Evolutionary conservation across 2,888 invertebrate species (phyloP).

Genomic region (Drosophila phalerata): DNA sequence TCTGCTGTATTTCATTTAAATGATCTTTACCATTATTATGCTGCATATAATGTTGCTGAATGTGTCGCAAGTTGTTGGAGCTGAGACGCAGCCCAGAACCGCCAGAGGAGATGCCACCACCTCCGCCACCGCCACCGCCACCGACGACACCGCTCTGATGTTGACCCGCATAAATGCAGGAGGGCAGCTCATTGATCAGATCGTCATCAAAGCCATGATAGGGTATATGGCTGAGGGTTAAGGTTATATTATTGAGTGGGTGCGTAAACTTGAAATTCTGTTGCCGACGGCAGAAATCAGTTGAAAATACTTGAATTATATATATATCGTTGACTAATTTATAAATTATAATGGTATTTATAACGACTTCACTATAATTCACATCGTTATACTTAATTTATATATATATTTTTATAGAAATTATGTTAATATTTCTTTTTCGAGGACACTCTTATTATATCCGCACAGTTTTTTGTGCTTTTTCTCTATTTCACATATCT

Average conservation of each 20-base stretch:
- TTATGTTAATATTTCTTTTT: not conserved
- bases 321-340: not conserved
- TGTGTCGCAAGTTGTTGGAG: slow-evolving; percentile 84
- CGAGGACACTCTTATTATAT: not conserved
- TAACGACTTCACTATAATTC: not conserved
- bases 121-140: slow-evolving; percentile 37
- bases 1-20: not conserved
- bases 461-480: not conserved
- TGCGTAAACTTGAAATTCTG: not conserved
- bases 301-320: not conserved
- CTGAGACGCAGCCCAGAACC: slow-evolving; percentile 74
- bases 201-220: slow-evolving; percentile 86
- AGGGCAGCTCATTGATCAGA: slow-evolving; percentile 90
- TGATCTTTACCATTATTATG: slow-evolving; percentile 78
- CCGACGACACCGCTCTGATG: slow-evolving; percentile 81
- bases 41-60: slow-evolving; percentile 85
- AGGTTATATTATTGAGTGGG: not conserved
- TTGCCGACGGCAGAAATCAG: slow-evolving; percentile 4
- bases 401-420: not conserved
- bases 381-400: not conserved
- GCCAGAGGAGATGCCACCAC: slow-evolving; percentile 50
- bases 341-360: not conserved
- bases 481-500: not conserved
- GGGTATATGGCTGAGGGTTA: slow-evolving; percentile 78
- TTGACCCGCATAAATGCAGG: slow-evolving; percentile 91